Conservation (phyloP, 2,888 invertebrate species). For the Xanthia togata region DNA sequence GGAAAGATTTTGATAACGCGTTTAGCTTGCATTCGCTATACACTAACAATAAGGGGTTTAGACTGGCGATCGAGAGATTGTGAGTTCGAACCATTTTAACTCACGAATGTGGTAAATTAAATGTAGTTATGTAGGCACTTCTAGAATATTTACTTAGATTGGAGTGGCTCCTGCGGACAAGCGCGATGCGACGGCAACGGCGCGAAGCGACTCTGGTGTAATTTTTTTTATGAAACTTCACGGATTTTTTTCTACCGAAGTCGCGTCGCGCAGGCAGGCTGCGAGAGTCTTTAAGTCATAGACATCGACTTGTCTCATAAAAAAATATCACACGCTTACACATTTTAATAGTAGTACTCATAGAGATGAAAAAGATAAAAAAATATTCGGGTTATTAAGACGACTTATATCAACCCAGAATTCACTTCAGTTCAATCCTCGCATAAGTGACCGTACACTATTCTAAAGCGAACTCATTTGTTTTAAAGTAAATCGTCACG, state of each 20-base stretch:
- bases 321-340: not conserved
- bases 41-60: not conserved
- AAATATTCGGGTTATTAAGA: not conserved
- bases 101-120: not conserved
- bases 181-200: too few relatives aligned
- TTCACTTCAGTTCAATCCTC: not conserved
- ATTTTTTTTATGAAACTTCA: too few relatives aligned
- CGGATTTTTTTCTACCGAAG: too few relatives aligned
- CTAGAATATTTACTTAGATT: not conserved
- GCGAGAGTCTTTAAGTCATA: not conserved
- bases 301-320: not conserved
- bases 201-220: too few relatives aligned
- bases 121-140: not conserved
- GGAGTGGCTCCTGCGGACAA: too few relatives aligned
- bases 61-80: not conserved
- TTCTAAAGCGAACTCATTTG: not conserved
- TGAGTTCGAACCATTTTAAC: not conserved
- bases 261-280: too few relatives aligned
- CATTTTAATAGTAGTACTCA: not conserved
- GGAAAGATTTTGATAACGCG: slow-evolving; percentile 20
- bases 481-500: not conserved
- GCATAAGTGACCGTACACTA: not conserved
- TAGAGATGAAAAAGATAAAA: not conserved
- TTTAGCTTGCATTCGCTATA: not conserved
- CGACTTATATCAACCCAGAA: too few relatives aligned